Evolutionary conservation across 1,140 invertebrate species (phyloP).

Genomic region (Aphelenchoides fujianensis): DNA sequence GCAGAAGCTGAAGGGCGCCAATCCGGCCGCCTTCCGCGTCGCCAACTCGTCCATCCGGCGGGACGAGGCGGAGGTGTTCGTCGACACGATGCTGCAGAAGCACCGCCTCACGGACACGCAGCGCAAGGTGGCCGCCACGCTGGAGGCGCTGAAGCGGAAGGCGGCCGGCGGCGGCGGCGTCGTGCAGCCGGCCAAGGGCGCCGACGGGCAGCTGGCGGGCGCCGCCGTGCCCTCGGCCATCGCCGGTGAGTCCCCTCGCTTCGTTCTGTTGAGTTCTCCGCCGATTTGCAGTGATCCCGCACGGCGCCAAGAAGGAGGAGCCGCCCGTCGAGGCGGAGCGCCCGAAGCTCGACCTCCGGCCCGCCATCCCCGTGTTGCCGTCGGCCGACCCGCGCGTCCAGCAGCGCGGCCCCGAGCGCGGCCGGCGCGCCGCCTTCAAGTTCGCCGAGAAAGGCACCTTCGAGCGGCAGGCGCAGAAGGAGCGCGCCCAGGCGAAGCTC

Average conservation of each 20-base stretch:
- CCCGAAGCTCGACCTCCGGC: too few species aligned
- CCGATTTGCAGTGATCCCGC: too few species aligned
- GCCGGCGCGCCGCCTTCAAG: conserved; percentile 67
- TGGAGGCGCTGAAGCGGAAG: too few species aligned
- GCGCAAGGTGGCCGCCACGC: conserved; percentile 26
- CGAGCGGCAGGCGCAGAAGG: conserved; percentile 78
- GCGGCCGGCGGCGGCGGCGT: conserved; percentile 22
- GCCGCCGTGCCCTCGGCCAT: too few species aligned
- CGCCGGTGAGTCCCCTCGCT: too few species aligned
- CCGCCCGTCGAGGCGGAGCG: too few species aligned
- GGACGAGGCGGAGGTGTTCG: conserved; percentile 44
- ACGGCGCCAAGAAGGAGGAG: too few species aligned
- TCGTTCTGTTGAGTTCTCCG: too few species aligned
- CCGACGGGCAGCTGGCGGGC: too few species aligned
- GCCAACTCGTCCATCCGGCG: conserved; percentile 25
- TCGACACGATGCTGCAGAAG: conserved; percentile 71
- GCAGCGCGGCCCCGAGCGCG: too few species aligned
- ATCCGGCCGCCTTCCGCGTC: conserved; percentile 24
- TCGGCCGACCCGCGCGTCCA: too few species aligned
- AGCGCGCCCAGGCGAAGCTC: conserved; percentile 77
- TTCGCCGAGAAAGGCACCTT: conserved; percentile 91
- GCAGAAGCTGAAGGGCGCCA: conserved; percentile 33
- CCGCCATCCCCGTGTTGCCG: too few species aligned
- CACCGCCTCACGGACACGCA: conserved; percentile 13
- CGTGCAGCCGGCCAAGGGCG: conserved; percentile 28